phyloP scores from a whole-genome alignment of 2,797 vertebrate species.

The Pristis pectinata region DNA sequence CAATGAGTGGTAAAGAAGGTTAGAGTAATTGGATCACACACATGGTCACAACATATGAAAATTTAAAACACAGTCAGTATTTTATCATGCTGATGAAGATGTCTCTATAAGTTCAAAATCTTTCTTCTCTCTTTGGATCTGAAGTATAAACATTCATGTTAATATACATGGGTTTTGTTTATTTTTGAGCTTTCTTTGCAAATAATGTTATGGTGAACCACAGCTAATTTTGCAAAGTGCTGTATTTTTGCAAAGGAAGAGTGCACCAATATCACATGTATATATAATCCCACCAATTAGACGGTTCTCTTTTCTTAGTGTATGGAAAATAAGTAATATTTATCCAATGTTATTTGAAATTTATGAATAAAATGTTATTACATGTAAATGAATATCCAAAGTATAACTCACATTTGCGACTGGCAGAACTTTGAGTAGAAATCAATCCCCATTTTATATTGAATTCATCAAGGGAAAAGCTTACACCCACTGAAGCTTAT shows the following conservation, averaged over 20 bases:
- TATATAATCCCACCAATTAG: background rate
- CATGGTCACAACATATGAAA: background rate
- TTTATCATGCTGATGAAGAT: background rate
- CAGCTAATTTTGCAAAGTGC: background rate
- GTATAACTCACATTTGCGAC: background rate
- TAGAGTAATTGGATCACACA: background rate
- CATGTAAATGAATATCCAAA: background rate
- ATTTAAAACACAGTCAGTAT: background rate
- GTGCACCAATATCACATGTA: too few relatives aligned
- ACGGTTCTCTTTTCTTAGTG: background rate
- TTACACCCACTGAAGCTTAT: background rate
- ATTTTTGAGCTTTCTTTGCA: background rate
- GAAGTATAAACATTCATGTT: background rate
- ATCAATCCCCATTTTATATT: background rate
- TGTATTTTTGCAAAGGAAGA: background rate
- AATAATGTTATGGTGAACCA: background rate
- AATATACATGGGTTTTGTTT: background rate
- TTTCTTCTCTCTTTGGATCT: background rate
- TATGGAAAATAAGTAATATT: background rate
- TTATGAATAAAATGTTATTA: background rate
- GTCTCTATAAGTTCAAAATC: background rate
- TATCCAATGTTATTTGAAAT: background rate
- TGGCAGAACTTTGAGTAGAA: background rate
- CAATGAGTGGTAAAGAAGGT: background rate
- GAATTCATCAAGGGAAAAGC: background rate